Evolutionary conservation across 2,888 invertebrate species (phyloP).

Genomic region (Phania funesta): DNA sequence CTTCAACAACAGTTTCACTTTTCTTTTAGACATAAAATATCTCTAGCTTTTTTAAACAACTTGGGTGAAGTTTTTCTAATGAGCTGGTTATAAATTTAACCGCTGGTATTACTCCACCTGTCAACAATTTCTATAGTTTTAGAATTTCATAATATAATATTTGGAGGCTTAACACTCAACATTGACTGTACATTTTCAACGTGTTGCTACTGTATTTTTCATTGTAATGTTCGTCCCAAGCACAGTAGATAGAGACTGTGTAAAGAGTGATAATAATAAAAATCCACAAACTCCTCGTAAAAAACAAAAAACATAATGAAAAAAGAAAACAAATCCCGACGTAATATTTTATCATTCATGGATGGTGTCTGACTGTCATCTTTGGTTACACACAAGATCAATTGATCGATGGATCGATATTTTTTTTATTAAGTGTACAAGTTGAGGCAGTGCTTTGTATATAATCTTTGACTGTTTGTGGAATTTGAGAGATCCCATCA

Average conservation of each 20-base stretch:
- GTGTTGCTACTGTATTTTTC: constrained; percentile 11
- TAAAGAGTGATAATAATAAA: neutral
- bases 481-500: constrained; percentile 61
- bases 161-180: neutral
- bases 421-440: constrained; percentile 39
- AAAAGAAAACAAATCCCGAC: constrained; percentile 18
- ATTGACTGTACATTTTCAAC: neutral
- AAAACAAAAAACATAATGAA: constrained; percentile 1
- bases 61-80: no score
- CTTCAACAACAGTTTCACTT: no score
- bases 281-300: constrained; percentile 13
- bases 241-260: neutral
- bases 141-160: neutral
- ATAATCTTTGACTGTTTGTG: constrained; percentile 48
- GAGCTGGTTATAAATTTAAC: no score
- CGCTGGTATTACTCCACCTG: no score
- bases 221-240: neutral
- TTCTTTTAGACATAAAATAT: no score
- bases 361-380: constrained; percentile 62
- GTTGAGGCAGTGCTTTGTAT: constrained; percentile 53
- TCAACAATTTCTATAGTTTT: neutral
- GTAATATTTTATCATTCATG: constrained; percentile 53
- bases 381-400: constrained; percentile 59
- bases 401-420: constrained; percentile 59
- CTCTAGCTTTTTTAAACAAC: no score